phyloP scores from a whole-genome alignment of 2,797 vertebrate species.

The Arrhamphus sclerolepis region DNA sequence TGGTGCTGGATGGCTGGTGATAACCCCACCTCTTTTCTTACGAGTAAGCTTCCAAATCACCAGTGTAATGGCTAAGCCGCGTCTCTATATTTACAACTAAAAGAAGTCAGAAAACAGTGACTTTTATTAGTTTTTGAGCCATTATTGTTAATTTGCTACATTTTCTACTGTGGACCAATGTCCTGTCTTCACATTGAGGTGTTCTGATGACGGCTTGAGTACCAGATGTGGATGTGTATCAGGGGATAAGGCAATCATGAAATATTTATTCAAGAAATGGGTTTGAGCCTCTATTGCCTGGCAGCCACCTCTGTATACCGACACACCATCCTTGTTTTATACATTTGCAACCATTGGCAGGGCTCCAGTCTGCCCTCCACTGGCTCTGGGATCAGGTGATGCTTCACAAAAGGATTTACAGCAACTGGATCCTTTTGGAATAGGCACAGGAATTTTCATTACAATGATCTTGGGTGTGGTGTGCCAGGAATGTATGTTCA shows the following conservation, averaged over 20 bases:
- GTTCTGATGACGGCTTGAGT: slow-evolving; percentile 11
- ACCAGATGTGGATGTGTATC: slow-evolving; percentile 18
- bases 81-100: no score
- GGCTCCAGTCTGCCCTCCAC: slow-evolving; percentile 77
- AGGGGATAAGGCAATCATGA: slow-evolving; percentile 23
- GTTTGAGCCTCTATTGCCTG: slow-evolving; percentile 22
- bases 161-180: no score
- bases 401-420: slow-evolving; percentile 87
- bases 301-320: slow-evolving; percentile 16
- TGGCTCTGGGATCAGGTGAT: slow-evolving; percentile 84
- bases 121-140: no score
- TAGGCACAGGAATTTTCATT: slow-evolving; percentile 92
- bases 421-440: slow-evolving; percentile 91
- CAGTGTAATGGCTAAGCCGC: no score
- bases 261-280: slow-evolving; percentile 21
- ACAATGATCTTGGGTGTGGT: slow-evolving; percentile 93
- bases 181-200: no score
- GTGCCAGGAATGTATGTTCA: slow-evolving; percentile 85
- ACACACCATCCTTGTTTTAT: slow-evolving; percentile 42
- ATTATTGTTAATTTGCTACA: no score
- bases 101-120: no score
- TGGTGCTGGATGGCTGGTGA: no score
- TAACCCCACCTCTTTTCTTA: no score
- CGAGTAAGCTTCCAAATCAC: no score
- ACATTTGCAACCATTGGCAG: slow-evolving; percentile 61